Percentiles rank a stretch among this genome's conserved stretches.
phyloP scores from a whole-genome alignment of 2,113 vertebrate species.

The Vulpes lagopus region DNA sequence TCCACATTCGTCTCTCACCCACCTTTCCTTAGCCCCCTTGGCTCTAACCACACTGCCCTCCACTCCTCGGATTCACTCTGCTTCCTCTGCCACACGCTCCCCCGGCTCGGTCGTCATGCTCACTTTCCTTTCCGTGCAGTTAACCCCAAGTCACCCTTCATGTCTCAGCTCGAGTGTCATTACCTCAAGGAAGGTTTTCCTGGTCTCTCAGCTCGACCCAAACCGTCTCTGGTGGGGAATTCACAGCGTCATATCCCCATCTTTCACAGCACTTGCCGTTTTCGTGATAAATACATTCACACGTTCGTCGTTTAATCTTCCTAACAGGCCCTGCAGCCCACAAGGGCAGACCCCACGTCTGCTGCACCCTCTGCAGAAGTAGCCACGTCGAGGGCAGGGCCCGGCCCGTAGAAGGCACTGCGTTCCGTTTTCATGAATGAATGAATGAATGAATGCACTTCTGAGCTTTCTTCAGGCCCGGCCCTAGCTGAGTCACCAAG shows the following conservation, averaged over 20 bases:
- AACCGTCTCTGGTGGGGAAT: neutral
- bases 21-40: neutral
- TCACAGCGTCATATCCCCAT: neutral
- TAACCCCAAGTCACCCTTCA: neutral
- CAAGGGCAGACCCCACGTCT: neutral
- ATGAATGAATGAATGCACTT: too few relatives aligned
- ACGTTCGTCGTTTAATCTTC: neutral
- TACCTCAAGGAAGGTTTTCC: constrained; percentile 44
- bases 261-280: neutral
- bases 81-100: neutral
- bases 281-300: neutral
- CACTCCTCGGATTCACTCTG: neutral
- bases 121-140: neutral
- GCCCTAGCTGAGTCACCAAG: neutral
- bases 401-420: neutral
- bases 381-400: neutral
- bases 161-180: neutral
- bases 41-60: neutral
- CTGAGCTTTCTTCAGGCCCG: neutral
- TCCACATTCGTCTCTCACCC: neutral
- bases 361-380: neutral
- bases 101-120: neutral
- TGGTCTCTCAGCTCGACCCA: neutral
- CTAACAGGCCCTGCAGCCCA: neutral
- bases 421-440: neutral